Conservation (phyloP, 2,888 invertebrate genomes). For the Ptilodon capucinus region DNA sequence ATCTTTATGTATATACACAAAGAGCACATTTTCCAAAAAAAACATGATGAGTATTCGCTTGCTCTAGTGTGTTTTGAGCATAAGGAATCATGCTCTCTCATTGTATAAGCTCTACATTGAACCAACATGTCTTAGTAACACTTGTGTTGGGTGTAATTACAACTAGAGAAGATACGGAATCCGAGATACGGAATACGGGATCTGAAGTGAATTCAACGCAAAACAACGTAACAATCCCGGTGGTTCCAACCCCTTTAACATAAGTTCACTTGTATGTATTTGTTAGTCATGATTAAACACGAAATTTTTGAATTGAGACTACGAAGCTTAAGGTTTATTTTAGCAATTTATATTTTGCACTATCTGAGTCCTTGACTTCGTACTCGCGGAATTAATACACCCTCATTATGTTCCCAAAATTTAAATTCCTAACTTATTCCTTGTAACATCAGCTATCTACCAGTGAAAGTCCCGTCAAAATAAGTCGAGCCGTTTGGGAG, state of each 20-base stretch:
- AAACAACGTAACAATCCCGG: background rate
- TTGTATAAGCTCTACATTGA: background rate
- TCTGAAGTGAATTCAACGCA: background rate
- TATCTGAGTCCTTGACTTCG: too few relatives aligned
- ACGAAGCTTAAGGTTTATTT: background rate
- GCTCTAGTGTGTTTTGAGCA: too few relatives aligned
- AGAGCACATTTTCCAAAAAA: too few relatives aligned
- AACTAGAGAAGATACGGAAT: background rate
- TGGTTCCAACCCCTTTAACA: background rate
- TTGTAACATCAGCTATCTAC: too few relatives aligned
- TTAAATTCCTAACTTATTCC: too few relatives aligned
- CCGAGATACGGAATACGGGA: background rate
- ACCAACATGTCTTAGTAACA: background rate
- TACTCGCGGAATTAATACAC: too few relatives aligned
- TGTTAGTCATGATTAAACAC: constrained; percentile 10
- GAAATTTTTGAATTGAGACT: background rate
- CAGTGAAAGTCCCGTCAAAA: too few relatives aligned
- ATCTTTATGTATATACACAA: too few relatives aligned
- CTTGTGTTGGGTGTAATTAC: background rate
- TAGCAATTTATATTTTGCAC: too few relatives aligned
- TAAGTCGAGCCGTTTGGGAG: too few relatives aligned
- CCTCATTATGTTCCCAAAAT: too few relatives aligned
- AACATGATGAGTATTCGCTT: too few relatives aligned
- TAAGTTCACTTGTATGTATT: constrained; percentile 7
- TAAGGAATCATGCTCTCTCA: background rate